phyloP scores from a whole-genome alignment of 2,888 invertebrate species.

The Ashinkailepas kermadecensis region DNA sequence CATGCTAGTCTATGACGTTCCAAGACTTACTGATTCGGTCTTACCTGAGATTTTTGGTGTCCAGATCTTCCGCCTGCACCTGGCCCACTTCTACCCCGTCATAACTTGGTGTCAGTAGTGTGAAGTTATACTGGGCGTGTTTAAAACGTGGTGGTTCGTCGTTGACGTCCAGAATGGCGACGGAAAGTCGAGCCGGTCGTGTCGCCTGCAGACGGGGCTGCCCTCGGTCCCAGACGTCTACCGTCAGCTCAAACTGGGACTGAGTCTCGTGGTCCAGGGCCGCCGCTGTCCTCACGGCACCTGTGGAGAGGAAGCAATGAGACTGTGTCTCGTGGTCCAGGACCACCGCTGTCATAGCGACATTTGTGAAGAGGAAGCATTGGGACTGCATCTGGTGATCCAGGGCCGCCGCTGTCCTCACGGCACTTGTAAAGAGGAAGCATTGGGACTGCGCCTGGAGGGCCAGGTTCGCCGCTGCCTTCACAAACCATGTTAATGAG shows the following conservation, averaged over 20 bases:
- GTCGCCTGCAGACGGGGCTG: conserved; percentile 71
- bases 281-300: conserved; percentile 69
- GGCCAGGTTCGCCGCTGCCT: too few species aligned
- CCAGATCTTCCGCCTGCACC: background rate
- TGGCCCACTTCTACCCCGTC: conserved; percentile 23
- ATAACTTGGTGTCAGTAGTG: conserved; percentile 72
- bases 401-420: too few species aligned
- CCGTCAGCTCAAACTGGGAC: conserved; percentile 65
- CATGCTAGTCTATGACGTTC: too few species aligned
- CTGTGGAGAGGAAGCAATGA: conserved; percentile 40
- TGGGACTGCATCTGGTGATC: too few species aligned
- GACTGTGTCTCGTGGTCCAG: too few species aligned
- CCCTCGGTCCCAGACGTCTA: conserved; percentile 75
- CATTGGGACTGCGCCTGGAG: too few species aligned
- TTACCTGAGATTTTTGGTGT: background rate
- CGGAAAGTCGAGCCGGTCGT: conserved; percentile 62
- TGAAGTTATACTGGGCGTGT: conserved; percentile 61
- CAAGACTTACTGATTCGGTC: background rate
- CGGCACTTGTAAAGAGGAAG: too few species aligned
- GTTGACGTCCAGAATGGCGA: conserved; percentile 46
- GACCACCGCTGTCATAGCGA: too few species aligned
- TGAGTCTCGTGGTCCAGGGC: conserved; percentile 71
- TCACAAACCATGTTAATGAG: too few species aligned
- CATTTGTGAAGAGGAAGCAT: too few species aligned
- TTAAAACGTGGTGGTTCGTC: conserved; percentile 81